These are phyloP conservation scores for Bombus affinis DNA, from an alignment of 1,140 invertebrate genomes.

Conservation along the genomic window DNA sequence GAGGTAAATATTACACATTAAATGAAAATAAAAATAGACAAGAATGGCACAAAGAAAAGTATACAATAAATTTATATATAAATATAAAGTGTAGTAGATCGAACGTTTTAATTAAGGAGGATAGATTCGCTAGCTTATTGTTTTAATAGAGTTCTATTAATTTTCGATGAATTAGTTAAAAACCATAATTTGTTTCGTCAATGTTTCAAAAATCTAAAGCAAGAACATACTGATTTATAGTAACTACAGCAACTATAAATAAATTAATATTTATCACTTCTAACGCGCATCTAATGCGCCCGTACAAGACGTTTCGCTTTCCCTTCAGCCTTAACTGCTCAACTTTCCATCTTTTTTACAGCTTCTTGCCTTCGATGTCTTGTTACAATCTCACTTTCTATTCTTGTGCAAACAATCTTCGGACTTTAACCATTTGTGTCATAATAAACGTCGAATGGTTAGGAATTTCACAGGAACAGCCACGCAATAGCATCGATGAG, in stretches of 20 bases:
- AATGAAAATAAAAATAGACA: neutral
- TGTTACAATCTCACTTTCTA: constrained; percentile 31
- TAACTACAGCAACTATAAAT: neutral
- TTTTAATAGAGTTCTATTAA: too few relatives aligned
- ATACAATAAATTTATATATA: too few relatives aligned
- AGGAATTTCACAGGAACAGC: neutral
- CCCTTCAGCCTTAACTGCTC: neutral
- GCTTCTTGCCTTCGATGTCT: neutral
- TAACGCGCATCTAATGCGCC: too few relatives aligned
- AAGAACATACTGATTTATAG: neutral
- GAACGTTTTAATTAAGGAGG: too few relatives aligned
- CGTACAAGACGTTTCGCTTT: constrained; percentile 15
- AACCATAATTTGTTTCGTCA: too few relatives aligned
- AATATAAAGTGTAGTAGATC: too few relatives aligned
- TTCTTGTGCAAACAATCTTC: neutral
- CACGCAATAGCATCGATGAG: neutral
- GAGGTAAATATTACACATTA: neutral
- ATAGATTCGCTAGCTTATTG: too few relatives aligned
- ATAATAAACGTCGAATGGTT: neutral
- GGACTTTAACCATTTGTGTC: neutral
- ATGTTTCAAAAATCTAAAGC: neutral
- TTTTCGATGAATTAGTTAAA: too few relatives aligned
- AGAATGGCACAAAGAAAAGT: neutral
- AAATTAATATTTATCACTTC: neutral
- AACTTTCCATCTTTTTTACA: constrained; percentile 22